Percentiles rank a stretch among this genome's conserved stretches.
Conservation (phyloP, 37 sponge, comb jelly and placozoan species). For the Corticium candelabrum region DNA sequence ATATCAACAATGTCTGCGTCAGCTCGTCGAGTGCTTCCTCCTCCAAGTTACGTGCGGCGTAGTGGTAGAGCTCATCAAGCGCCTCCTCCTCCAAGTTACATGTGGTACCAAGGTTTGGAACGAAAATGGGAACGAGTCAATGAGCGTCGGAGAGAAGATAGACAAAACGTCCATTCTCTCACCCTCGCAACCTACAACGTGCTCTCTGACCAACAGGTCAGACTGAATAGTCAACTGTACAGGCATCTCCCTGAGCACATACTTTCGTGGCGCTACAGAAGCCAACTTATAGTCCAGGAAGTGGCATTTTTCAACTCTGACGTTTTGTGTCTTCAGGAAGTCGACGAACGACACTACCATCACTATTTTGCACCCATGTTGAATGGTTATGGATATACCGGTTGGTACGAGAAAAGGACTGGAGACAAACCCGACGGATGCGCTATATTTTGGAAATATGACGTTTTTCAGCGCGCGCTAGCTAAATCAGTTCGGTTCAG, state of each 20-base stretch:
- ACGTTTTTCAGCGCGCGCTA: slow-evolving; percentile 33
- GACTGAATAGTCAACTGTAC: not conserved
- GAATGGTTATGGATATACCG: slow-evolving; percentile 33
- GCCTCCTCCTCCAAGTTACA: not conserved
- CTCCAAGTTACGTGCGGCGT: no score
- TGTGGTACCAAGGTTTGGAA: not conserved
- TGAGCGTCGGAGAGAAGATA: not conserved
- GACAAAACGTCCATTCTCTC: not conserved
- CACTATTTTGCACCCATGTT: slow-evolving; percentile 43
- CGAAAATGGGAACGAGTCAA: not conserved
- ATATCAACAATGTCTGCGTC: no score
- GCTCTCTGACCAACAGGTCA: not conserved
- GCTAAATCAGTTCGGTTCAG: slow-evolving; percentile 40
- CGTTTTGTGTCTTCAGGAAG: slow-evolving; percentile 83
- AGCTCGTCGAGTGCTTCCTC: no score
- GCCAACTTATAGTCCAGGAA: not conserved
- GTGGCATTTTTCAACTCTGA: slow-evolving; percentile 13
- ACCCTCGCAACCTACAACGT: not conserved
- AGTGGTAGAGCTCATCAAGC: no score
- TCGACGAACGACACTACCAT: slow-evolving; percentile 47
- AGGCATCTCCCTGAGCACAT: not conserved
- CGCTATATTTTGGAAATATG: slow-evolving; percentile 54
- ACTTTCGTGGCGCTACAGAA: not conserved
- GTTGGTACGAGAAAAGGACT: slow-evolving; percentile 60
- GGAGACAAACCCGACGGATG: slow-evolving; percentile 73